phyloP scores from a whole-genome alignment of 2,797 vertebrate genomes.

The Avahi laniger region DNA sequence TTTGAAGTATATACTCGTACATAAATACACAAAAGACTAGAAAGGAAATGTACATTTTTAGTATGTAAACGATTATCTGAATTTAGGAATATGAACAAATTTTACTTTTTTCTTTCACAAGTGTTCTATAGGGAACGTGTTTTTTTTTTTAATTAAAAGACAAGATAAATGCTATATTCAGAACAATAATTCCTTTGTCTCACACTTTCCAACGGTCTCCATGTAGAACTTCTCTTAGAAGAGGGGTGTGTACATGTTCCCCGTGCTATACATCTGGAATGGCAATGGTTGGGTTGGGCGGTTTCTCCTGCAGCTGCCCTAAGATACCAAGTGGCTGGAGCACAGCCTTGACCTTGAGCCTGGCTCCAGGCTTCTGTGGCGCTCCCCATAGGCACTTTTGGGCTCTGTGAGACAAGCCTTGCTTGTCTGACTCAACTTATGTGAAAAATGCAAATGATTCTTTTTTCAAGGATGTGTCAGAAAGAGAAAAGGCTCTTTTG shows the following conservation, averaged over 20 bases:
- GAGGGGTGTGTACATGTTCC: fast-evolving
- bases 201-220: fast-evolving
- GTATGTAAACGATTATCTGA: background rate
- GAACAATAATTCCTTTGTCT: background rate
- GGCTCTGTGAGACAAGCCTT: fast-evolving
- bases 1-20: background rate
- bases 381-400: fast-evolving
- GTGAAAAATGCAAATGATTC: background rate
- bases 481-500: background rate
- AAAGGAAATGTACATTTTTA: background rate
- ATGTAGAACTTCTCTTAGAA: fast-evolving
- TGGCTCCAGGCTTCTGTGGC: background rate
- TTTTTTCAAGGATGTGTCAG: background rate
- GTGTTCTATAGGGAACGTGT: background rate
- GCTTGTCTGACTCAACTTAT: background rate
- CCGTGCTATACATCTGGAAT: fast-evolving
- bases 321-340: background rate
- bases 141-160: background rate
- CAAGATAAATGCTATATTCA: background rate
- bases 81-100: background rate
- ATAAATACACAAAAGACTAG: background rate
- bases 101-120: background rate
- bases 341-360: fast-evolving
- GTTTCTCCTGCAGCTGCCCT: background rate
- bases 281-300: fast-evolving